Evolutionary conservation across 1,140 invertebrate species (phyloP).

Genomic region (Tetramorium parvispinum): DNA sequence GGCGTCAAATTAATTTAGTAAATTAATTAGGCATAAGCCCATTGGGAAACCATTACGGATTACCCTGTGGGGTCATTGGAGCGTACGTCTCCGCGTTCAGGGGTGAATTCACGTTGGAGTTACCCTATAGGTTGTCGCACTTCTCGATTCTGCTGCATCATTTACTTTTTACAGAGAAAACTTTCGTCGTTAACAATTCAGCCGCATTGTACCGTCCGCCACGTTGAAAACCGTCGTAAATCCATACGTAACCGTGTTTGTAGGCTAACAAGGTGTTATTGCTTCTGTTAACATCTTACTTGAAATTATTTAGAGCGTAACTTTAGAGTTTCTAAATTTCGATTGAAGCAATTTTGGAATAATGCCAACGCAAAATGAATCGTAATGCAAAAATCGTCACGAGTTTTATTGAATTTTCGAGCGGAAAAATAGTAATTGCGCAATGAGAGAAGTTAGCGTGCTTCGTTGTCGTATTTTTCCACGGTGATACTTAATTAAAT

Average conservation of each 20-base stretch:
- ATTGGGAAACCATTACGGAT: not conserved
- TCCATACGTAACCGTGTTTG: not conserved
- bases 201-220: no score
- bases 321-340: not conserved
- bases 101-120: conserved; percentile 7
- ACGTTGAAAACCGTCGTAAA: not conserved
- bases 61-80: not conserved
- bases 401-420: conserved; percentile 9
- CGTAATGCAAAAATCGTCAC: not conserved
- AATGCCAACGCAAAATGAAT: not conserved
- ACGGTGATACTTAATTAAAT: not conserved
- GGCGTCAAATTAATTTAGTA: conserved; percentile 30
- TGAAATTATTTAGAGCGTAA: not conserved
- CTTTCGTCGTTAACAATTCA: not conserved
- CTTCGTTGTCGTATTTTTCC: not conserved
- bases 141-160: not conserved
- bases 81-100: not conserved
- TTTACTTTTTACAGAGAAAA: not conserved
- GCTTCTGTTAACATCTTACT: not conserved
- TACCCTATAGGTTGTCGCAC: not conserved
- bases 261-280: not conserved
- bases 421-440: not conserved
- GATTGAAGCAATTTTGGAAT: not conserved
- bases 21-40: conserved; percentile 15
- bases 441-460: not conserved